phyloP scores from a whole-genome alignment of 1,140 invertebrate species.

The Lerema accius region DNA sequence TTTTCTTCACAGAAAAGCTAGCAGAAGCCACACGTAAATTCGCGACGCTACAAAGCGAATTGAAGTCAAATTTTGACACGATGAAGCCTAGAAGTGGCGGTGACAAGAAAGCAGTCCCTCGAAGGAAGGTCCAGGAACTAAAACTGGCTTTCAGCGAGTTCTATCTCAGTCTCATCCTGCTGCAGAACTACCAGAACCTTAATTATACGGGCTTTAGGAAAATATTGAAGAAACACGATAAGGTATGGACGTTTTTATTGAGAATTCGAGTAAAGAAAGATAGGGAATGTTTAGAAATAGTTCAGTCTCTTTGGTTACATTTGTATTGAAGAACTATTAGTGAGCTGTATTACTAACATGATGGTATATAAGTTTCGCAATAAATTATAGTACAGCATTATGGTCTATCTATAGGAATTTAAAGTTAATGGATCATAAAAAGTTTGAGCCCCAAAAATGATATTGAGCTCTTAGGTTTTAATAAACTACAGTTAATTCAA shows the following conservation, averaged over 20 bases:
- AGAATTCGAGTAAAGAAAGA: background rate
- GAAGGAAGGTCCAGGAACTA: constrained; percentile 94
- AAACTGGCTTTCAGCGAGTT: constrained; percentile 99
- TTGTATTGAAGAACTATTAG: too few relatives aligned
- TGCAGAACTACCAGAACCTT: constrained; percentile 96
- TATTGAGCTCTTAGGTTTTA: too few relatives aligned
- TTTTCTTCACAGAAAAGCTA: constrained; percentile 92
- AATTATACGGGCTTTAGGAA: constrained; percentile 99
- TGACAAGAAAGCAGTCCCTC: constrained; percentile 84
- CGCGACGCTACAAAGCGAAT: constrained; percentile 94
- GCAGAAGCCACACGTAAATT: constrained; percentile 98
- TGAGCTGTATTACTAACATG: too few relatives aligned
- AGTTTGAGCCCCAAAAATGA: too few relatives aligned
- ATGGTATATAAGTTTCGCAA: too few relatives aligned
- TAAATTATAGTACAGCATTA: too few relatives aligned
- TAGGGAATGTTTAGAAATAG: too few relatives aligned
- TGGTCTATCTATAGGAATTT: too few relatives aligned
- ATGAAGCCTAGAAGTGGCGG: constrained; percentile 85
- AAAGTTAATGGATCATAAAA: too few relatives aligned
- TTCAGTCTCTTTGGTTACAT: too few relatives aligned
- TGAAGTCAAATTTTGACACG: constrained; percentile 89
- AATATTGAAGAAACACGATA: constrained; percentile 99
- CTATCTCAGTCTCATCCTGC: constrained; percentile 97
- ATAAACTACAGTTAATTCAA: too few relatives aligned
- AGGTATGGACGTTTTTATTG: constrained; percentile 84